Evolutionary conservation across 2,797 vertebrate species (phyloP).

Genomic region (Aplochiton taeniatus): DNA sequence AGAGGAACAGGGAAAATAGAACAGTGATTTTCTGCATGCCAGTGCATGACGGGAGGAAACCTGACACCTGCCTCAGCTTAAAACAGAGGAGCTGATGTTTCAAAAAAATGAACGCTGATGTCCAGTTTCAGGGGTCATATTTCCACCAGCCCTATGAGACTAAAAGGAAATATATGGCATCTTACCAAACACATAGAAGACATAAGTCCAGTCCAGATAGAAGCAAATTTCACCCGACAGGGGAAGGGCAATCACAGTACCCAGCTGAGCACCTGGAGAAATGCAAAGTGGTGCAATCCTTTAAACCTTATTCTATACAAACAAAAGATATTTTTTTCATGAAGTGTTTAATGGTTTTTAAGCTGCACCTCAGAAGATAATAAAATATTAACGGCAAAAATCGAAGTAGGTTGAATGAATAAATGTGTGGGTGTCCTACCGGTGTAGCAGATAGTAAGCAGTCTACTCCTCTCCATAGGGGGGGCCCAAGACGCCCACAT

Average conservation of each 20-base stretch:
- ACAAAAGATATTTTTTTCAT: too few relatives aligned
- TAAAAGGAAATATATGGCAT: neutral
- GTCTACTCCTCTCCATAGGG: slow-evolving; percentile 92
- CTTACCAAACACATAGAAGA: slow-evolving; percentile 98
- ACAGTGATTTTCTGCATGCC: neutral
- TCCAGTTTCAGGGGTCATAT: slow-evolving; percentile 1
- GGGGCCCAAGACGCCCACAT: slow-evolving; percentile 99
- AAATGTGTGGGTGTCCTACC: slow-evolving; percentile 71
- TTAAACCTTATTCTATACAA: too few relatives aligned
- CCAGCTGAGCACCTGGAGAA: slow-evolving; percentile 87
- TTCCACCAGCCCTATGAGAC: neutral
- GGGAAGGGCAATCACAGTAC: slow-evolving; percentile 91
- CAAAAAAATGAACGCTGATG: neutral
- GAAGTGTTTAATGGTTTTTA: too few relatives aligned
- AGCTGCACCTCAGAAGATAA: neutral
- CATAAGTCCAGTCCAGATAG: slow-evolving; percentile 92
- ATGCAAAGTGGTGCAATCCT: too few relatives aligned
- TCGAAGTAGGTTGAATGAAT: neutral
- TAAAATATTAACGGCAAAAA: neutral
- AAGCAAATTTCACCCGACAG: slow-evolving; percentile 93
- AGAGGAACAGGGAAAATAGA: too few relatives aligned
- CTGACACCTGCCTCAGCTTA: neutral
- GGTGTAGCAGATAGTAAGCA: slow-evolving; percentile 93
- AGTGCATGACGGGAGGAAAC: neutral
- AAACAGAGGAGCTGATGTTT: too few relatives aligned